Evolutionary conservation across 2,113 vertebrate species (phyloP).

Genomic region (Oreochromis niloticus): DNA sequence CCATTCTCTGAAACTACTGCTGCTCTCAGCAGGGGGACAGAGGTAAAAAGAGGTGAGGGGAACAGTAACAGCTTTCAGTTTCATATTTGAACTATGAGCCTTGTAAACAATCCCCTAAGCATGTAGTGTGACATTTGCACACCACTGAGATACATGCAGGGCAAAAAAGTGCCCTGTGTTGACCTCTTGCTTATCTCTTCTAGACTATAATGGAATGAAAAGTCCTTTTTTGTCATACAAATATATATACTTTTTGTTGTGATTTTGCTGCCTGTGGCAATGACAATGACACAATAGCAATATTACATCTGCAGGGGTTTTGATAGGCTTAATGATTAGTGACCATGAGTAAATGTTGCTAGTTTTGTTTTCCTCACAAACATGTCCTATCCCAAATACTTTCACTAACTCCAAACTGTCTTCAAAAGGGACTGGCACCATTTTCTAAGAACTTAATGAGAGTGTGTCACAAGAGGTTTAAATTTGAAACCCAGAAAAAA

Average conservation of each 20-base stretch:
- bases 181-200: neutral
- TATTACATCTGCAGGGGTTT: neutral
- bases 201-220: neutral
- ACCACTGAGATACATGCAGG: neutral
- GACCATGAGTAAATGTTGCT: neutral
- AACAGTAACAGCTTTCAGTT: slow-evolving; percentile 39
- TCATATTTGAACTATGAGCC: slow-evolving; percentile 24
- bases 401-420: neutral
- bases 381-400: neutral
- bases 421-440: neutral
- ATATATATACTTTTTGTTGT: neutral
- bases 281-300: neutral
- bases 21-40: slow-evolving; percentile 21
- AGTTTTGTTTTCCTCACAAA: neutral
- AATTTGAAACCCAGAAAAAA: neutral
- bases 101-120: slow-evolving; percentile 11
- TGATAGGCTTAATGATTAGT: neutral
- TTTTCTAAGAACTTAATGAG: neutral
- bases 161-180: neutral
- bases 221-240: neutral
- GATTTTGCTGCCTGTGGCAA: neutral
- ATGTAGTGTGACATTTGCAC: slow-evolving; percentile 7
- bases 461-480: neutral
- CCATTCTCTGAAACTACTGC: slow-evolving; percentile 22
- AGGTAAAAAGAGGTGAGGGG: slow-evolving; percentile 22